Conservation (phyloP, 1,140 invertebrate genomes). For the Atta colombica region DNA sequence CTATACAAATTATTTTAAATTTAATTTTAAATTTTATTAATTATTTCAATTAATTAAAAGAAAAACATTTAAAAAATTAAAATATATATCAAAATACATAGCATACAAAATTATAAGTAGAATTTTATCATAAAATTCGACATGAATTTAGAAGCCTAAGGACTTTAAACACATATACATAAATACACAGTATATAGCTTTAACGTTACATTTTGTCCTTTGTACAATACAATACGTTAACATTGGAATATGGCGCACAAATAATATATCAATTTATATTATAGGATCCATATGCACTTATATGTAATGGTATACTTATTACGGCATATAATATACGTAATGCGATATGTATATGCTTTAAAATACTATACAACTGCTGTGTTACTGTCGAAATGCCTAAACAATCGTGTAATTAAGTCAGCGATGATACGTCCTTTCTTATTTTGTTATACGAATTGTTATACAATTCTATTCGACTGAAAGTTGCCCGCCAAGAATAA, state of each 20-base stretch:
- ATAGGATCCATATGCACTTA: conserved; percentile 33
- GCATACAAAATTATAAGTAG: neutral
- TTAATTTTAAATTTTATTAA: neutral
- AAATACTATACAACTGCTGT: conserved; percentile 45
- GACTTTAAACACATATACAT: neutral
- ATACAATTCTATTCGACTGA: conserved; percentile 8
- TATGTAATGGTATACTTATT: conserved; percentile 49
- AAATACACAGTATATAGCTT: conserved; percentile 9
- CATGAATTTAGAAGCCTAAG: neutral
- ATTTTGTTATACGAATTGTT: neutral
- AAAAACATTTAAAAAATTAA: neutral
- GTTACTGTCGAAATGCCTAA: conserved; percentile 23
- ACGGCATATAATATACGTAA: conserved; percentile 7
- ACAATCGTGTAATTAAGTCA: conserved; percentile 42
- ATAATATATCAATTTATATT: conserved; percentile 46
- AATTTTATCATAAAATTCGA: neutral
- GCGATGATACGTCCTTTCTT: neutral
- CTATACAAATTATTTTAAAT: neutral
- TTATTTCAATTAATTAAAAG: neutral
- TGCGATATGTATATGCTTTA: conserved; percentile 56
- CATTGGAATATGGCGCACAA: conserved; percentile 58
- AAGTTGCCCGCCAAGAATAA: neutral
- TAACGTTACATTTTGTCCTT: conserved; percentile 63
- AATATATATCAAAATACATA: neutral
- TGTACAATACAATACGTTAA: conserved; percentile 60